Percentiles rank a stretch among this genome's conserved stretches.
Evolutionary conservation across 2,888 invertebrate genomes (phyloP).

Genomic region (Saturnia pavonia): DNA sequence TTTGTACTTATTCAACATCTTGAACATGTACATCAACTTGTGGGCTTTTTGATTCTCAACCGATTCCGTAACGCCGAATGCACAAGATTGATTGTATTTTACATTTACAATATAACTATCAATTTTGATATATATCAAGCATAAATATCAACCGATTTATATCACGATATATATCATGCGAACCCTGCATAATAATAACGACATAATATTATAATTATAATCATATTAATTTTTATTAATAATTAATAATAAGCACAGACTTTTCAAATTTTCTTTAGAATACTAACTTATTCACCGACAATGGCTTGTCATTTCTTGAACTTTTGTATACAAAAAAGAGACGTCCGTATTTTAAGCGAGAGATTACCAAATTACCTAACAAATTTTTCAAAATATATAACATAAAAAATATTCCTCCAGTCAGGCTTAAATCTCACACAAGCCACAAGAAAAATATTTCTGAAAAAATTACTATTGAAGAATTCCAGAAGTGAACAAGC

Average conservation of each 20-base stretch:
- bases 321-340: background rate
- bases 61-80: too few relatives aligned
- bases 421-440: conserved; percentile 34
- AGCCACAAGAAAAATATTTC: conserved; percentile 42
- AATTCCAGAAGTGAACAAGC: conserved; percentile 30
- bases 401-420: conserved; percentile 8
- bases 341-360: background rate
- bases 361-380: background rate
- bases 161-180: too few relatives aligned
- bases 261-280: background rate
- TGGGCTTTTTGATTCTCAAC: too few relatives aligned
- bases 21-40: too few relatives aligned
- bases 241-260: too few relatives aligned
- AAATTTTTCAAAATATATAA: background rate
- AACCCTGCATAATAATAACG: too few relatives aligned
- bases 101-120: too few relatives aligned
- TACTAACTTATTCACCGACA: background rate
- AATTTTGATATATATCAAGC: too few relatives aligned
- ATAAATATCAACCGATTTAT: too few relatives aligned
- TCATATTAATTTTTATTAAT: too few relatives aligned
- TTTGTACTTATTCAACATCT: too few relatives aligned
- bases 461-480: conserved; percentile 43
- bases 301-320: background rate
- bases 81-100: too few relatives aligned
- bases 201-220: background rate